Evolutionary conservation across 2,888 invertebrate genomes (phyloP).

Genomic region (Napeogenes sylphis): DNA sequence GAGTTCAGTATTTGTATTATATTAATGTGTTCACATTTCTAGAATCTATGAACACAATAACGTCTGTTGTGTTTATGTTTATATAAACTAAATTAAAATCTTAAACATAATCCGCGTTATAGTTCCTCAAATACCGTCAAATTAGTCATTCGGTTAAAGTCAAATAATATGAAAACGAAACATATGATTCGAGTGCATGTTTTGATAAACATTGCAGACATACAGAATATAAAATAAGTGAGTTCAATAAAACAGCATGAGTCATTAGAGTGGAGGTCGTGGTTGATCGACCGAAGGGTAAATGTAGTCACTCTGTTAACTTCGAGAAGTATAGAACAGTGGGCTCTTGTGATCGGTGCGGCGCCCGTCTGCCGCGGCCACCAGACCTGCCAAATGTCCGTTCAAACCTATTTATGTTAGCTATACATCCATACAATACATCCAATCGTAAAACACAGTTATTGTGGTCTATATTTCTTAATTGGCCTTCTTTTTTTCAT

Average conservation of each 20-base stretch:
- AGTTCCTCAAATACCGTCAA: too few species aligned
- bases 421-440: not conserved
- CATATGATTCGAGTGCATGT: too few species aligned
- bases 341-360: slow-evolving; percentile 52
- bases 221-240: not conserved
- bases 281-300: slow-evolving; percentile 43
- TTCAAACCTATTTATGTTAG: slow-evolving; percentile 19
- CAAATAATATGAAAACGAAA: too few species aligned
- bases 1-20: too few species aligned
- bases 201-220: too few species aligned
- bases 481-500: not conserved
- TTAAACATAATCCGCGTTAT: too few species aligned
- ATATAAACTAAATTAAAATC: too few species aligned
- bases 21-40: too few species aligned
- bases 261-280: slow-evolving; percentile 35
- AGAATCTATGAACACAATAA: too few species aligned
- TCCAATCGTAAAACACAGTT: slow-evolving; percentile 4
- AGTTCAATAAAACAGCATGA: slow-evolving; percentile 25
- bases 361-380: slow-evolving; percentile 52
- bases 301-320: slow-evolving; percentile 49
- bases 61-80: too few species aligned
- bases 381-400: slow-evolving; percentile 36
- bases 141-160: too few species aligned
- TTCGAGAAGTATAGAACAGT: slow-evolving; percentile 55
- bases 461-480: not conserved